phyloP scores from a whole-genome alignment of 2,797 vertebrate species.

The Sandelia bainsii region DNA sequence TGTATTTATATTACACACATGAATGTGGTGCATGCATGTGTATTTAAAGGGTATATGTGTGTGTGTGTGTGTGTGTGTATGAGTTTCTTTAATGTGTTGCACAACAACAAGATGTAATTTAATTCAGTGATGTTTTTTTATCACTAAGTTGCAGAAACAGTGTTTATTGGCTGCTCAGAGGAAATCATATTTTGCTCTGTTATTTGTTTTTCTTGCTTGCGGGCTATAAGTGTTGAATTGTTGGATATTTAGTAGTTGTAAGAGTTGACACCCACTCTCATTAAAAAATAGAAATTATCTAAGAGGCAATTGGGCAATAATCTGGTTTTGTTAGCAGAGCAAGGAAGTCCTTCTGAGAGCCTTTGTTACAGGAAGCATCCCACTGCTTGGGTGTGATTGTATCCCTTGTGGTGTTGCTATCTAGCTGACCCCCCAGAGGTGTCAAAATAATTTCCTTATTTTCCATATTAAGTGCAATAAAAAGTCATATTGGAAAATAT shows the following conservation, averaged over 20 bases:
- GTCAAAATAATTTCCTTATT: background rate
- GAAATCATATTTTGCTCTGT: background rate
- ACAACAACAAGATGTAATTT: conserved; percentile 27
- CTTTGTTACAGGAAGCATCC: conserved; percentile 6
- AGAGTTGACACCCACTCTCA: background rate
- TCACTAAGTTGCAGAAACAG: background rate
- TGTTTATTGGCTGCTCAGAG: background rate
- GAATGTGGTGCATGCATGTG: background rate
- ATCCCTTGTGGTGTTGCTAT: background rate
- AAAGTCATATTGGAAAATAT: background rate
- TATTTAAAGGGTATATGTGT: background rate
- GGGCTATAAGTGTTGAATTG: background rate
- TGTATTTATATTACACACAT: background rate
- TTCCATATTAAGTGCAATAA: no score
- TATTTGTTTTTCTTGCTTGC: conserved; percentile 6
- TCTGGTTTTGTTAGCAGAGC: background rate
- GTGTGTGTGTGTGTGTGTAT: background rate
- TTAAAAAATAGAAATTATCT: conserved; percentile 10
- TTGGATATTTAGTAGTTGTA: background rate
- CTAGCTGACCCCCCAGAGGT: background rate
- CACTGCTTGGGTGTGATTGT: background rate
- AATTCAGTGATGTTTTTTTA: conserved; percentile 24
- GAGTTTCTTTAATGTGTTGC: conserved; percentile 14
- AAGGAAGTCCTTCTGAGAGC: background rate
- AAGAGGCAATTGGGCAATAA: no score